A percentile compares a stretch with the other conserved stretches of the same genome.
Conservation (phyloP, 2,113 vertebrate species). For the Gavia stellata region DNA sequence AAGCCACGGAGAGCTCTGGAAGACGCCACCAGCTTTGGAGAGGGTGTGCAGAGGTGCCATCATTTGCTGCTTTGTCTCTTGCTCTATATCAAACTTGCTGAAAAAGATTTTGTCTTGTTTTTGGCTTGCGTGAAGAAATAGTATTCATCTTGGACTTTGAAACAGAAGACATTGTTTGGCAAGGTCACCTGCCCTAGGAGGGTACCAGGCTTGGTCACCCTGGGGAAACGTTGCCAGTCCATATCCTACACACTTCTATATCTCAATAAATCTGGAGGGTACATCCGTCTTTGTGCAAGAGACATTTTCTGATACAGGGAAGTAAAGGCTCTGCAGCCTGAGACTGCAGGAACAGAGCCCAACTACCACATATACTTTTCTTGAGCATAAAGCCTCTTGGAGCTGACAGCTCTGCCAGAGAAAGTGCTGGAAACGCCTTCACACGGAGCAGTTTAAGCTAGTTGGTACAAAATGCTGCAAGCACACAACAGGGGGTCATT, state of each 20-base stretch:
- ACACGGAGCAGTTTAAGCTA: accelerated
- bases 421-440: not conserved
- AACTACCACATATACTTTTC: not conserved
- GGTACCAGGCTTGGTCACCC: not conserved
- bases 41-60: not conserved
- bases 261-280: not conserved
- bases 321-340: not conserved
- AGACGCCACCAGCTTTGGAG: not conserved
- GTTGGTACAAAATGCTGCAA: not conserved
- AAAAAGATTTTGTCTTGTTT: not conserved
- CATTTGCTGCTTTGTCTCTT: not conserved
- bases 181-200: not conserved
- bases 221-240: accelerated
- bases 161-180: not conserved
- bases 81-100: not conserved
- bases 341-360: not conserved
- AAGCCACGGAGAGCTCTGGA: not conserved
- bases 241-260: accelerated
- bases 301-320: not conserved
- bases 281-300: accelerated
- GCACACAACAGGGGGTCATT: not conserved
- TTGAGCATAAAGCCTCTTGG: not conserved
- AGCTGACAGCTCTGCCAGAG: not conserved
- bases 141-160: not conserved
- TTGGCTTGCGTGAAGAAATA: not conserved